Conservation (phyloP, 2,113 vertebrate genomes). For the Cairina moschata region DNA sequence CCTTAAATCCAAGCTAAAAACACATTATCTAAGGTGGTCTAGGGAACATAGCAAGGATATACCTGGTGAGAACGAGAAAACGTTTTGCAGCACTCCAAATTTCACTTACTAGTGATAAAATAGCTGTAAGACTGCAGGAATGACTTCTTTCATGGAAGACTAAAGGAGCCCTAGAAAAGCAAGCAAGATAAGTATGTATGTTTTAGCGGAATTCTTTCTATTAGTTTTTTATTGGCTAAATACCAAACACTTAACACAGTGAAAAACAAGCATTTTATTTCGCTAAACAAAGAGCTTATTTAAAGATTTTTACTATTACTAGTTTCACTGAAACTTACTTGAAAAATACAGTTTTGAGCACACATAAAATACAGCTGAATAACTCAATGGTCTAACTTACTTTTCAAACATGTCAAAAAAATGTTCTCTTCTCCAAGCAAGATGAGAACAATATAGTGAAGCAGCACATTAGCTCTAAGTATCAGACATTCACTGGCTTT, state of each 20-base stretch:
- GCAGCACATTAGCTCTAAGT: background rate
- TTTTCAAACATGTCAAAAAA: constrained; percentile 55
- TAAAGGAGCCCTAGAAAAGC: constrained; percentile 28
- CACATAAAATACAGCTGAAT: constrained; percentile 56
- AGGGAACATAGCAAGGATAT: background rate
- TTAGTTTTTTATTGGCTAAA: constrained; percentile 55
- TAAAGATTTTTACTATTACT: constrained; percentile 32
- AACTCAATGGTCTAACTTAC: constrained; percentile 19
- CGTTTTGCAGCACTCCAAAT: background rate
- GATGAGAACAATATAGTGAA: background rate
- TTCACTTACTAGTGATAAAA: background rate
- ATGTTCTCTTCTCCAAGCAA: constrained; percentile 46
- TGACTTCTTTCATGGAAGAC: constrained; percentile 28
- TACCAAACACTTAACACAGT: constrained; percentile 37
- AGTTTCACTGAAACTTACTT: constrained; percentile 42
- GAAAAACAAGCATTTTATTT: constrained; percentile 62
- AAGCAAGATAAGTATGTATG: constrained; percentile 51
- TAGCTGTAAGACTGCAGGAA: background rate
- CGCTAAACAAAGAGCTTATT: constrained; percentile 63
- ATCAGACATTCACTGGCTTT: constrained; percentile 19
- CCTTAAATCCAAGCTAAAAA: constrained; percentile 30
- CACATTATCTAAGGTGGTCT: constrained; percentile 35
- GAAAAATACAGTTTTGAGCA: constrained; percentile 63
- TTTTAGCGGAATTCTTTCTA: constrained; percentile 53
- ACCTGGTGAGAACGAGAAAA: constrained; percentile 10